A percentile compares a stretch with the other conserved stretches of the same genome.
Conservation (phyloP, 2,888 invertebrate species). For the Apotomis betuletana region DNA sequence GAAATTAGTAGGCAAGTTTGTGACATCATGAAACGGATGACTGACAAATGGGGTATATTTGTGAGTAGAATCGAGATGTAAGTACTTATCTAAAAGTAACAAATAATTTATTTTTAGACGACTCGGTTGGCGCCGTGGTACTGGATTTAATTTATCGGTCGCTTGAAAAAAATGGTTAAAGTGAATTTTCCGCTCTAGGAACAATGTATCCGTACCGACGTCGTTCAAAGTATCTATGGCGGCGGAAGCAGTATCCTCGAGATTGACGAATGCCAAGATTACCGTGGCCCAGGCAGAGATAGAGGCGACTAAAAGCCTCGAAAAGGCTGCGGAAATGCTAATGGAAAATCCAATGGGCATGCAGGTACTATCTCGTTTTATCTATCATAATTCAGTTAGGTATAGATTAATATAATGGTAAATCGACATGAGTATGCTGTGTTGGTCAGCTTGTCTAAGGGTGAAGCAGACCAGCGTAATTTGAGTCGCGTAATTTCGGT, state of each 20-base stretch:
- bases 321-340: constrained; percentile 85
- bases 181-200: constrained; percentile 49
- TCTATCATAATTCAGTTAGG: not conserved
- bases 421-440: no score
- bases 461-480: no score
- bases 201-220: constrained; percentile 62
- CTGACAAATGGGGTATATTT: constrained; percentile 93
- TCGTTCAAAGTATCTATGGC: constrained; percentile 86
- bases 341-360: constrained; percentile 80
- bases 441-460: no score
- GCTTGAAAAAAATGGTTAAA: not conserved
- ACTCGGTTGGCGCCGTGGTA: no score
- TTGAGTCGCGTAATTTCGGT: no score
- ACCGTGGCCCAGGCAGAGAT: constrained; percentile 86
- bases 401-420: no score
- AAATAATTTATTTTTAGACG: no score
- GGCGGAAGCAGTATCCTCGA: constrained; percentile 85
- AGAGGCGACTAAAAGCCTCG: constrained; percentile 83
- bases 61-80: constrained; percentile 95
- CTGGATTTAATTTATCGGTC: no score
- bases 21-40: constrained; percentile 88
- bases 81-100: constrained; percentile 57
- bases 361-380: constrained; percentile 60
- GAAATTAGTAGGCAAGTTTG: constrained; percentile 92
- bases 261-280: constrained; percentile 85